A percentile compares a stretch with the other conserved stretches of the same genome.
These are phyloP conservation scores for Tromatobia lineatoria DNA, from an alignment of 2,888 invertebrate genomes.

Conservation along the genomic window DNA sequence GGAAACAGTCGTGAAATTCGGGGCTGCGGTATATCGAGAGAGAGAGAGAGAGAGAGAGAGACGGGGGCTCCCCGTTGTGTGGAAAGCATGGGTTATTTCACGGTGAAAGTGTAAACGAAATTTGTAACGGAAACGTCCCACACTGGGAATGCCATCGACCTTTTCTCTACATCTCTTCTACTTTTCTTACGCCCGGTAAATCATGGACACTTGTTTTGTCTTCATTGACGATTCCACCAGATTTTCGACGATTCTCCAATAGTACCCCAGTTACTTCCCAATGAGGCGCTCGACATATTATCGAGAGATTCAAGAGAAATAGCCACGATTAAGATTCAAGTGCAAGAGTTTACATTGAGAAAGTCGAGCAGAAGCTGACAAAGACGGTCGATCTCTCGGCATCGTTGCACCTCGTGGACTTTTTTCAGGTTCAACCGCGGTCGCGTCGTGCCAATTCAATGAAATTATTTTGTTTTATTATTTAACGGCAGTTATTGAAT, in stretches of 20 bases:
- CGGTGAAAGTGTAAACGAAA: conserved; percentile 68
- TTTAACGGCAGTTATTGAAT: background rate
- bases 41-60: too few relatives aligned
- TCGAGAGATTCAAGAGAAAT: too few relatives aligned
- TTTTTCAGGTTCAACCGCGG: conserved; percentile 1
- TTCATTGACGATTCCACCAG: background rate
- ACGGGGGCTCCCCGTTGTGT: conserved; percentile 3
- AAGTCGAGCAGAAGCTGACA: conserved; percentile 1
- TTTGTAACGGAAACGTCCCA: conserved; percentile 61
- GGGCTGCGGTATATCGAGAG: too few relatives aligned
- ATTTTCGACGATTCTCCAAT: background rate
- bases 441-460: background rate
- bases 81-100: conserved; percentile 58
- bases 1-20: conserved; percentile 24
- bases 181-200: background rate
- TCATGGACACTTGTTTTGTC: background rate
- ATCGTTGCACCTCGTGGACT: conserved; percentile 13
- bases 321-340: background rate
- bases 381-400: conserved; percentile 10
- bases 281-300: background rate
- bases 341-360: conserved; percentile 13
- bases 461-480: conserved; percentile 9
- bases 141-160: conserved; percentile 24
- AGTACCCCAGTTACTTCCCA: background rate
- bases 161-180: conserved; percentile 26